Percentiles rank a stretch among this genome's conserved stretches.
Evolutionary conservation across 1,140 invertebrate species (phyloP).

Genomic region (Drosophila pachea): DNA sequence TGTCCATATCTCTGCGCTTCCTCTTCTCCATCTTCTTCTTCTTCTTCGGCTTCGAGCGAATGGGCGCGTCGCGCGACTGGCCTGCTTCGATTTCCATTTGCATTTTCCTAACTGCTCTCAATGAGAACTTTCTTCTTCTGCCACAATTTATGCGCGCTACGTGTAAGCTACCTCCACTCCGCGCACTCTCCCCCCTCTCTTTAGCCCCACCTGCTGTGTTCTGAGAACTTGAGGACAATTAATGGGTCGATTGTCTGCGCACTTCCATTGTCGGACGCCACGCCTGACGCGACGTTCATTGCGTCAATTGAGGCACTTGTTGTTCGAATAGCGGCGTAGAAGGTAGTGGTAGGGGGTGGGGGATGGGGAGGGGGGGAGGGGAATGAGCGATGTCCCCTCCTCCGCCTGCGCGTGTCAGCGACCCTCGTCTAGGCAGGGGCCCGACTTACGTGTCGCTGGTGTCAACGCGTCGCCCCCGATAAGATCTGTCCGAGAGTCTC

Average conservation of each 20-base stretch:
- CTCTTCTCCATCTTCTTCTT: too few species aligned
- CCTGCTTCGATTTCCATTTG: too few species aligned
- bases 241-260: constrained; percentile 18
- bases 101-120: not conserved
- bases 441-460: constrained; percentile 33
- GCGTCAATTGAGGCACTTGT: constrained; percentile 40
- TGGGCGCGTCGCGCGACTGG: too few species aligned
- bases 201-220: not conserved
- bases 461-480: constrained; percentile 33
- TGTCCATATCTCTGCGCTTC: too few species aligned
- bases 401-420: constrained; percentile 29
- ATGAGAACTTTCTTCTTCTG: not conserved
- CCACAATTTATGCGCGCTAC: constrained; percentile 14
- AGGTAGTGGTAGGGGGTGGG: too few species aligned
- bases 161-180: constrained; percentile 1
- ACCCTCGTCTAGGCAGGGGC: constrained; percentile 38
- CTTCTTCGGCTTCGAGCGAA: too few species aligned
- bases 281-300: constrained; percentile 7
- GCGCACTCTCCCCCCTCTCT: too few species aligned
- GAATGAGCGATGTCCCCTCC: too few species aligned
- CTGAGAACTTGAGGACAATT: constrained; percentile 27
- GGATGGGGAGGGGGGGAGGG: too few species aligned
- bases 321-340: too few species aligned
- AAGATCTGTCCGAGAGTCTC: constrained; percentile 16
- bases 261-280: not conserved